Percentiles rank a stretch among this genome's conserved stretches.
Conservation (phyloP, 2,113 vertebrate species). For the Pycnonotus jocosus region DNA sequence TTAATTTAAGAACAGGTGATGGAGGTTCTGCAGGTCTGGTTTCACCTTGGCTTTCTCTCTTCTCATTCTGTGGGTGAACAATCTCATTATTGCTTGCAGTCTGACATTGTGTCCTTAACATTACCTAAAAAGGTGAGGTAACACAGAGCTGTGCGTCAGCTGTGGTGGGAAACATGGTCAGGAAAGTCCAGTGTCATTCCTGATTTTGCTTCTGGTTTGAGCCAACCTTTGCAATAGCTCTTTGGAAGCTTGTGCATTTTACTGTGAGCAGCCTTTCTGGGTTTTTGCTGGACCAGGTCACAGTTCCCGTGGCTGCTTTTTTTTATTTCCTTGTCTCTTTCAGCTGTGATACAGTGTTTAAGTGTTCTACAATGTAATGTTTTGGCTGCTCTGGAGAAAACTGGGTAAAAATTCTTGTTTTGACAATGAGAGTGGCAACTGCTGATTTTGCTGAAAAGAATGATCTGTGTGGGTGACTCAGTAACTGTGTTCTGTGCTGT, state of each 20-base stretch:
- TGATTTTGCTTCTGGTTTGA: not conserved
- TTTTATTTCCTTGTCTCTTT: not conserved
- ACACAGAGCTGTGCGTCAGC: accelerated
- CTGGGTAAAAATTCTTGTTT: not conserved
- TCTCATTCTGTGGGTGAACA: not conserved
- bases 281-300: not conserved
- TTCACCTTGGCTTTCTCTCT: not conserved
- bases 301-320: not conserved
- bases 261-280: not conserved
- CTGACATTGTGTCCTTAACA: not conserved
- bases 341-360: accelerated
- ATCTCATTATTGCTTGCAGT: no score
- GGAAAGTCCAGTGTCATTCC: not conserved
- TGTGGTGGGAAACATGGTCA: not conserved
- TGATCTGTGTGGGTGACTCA: not conserved
- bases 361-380: not conserved
- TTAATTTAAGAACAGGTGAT: not conserved
- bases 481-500: not conserved
- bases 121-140: not conserved
- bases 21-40: not conserved
- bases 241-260: not conserved
- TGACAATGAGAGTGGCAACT: not conserved
- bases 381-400: not conserved
- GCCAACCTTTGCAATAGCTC: not conserved
- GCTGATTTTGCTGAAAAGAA: not conserved